These are phyloP conservation scores for Ophioninae sp. DNA, from an alignment of 2,888 invertebrate genomes.

Conservation along the genomic window DNA sequence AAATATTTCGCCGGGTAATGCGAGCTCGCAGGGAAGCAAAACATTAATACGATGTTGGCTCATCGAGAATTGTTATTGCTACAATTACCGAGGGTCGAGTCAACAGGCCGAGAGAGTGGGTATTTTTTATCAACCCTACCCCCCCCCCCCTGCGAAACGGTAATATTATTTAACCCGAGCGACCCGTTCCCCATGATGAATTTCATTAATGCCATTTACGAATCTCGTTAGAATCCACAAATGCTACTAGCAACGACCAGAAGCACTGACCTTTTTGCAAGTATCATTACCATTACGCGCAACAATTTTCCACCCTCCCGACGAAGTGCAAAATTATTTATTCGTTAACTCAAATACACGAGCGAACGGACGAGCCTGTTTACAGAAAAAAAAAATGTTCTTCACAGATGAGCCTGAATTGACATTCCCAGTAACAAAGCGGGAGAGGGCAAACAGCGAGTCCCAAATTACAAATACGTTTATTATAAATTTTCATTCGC, in stretches of 20 bases:
- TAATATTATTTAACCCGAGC: constrained; percentile 39
- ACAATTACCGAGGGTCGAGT: constrained; percentile 21
- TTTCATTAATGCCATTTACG: constrained; percentile 48
- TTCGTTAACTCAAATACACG: constrained; percentile 20
- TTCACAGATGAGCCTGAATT: constrained; percentile 14
- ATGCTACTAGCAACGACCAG: background rate
- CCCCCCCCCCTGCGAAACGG: background rate
- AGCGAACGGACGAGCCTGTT: constrained; percentile 1
- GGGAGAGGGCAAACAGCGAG: constrained; percentile 7
- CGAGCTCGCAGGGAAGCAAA: background rate
- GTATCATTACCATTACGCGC: constrained; percentile 21
- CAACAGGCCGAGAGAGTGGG: background rate
- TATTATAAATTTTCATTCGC: constrained; percentile 51
- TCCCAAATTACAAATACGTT: constrained; percentile 59
- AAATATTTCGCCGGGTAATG: constrained; percentile 4
- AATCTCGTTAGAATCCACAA: constrained; percentile 21
- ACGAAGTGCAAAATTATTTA: constrained; percentile 59
- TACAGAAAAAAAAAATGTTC: constrained; percentile 18
- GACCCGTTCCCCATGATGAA: constrained; percentile 33
- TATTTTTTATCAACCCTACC: constrained; percentile 20
- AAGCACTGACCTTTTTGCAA: background rate
- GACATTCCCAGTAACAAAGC: constrained; percentile 35
- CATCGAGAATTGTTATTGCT: constrained; percentile 21
- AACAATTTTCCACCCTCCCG: constrained; percentile 54
- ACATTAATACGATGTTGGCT: constrained; percentile 25